Evolutionary conservation across 2,113 vertebrate genomes (phyloP), one percentile per base, ranked within the genome.

Genomic region (Zapornia atra): DNA sequence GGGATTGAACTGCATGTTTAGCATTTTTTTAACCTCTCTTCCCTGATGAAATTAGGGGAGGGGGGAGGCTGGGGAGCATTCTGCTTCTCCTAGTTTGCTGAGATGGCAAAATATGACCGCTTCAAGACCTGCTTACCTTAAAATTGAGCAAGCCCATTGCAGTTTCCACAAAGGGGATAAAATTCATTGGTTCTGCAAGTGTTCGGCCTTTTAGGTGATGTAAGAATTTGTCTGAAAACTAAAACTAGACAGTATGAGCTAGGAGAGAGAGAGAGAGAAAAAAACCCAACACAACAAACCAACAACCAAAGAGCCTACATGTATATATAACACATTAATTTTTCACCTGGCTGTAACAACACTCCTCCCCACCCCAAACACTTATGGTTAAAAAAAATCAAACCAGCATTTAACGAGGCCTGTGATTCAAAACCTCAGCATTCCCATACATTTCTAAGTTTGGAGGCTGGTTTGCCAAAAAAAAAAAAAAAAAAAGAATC

Each of bases 111-210:
- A 96, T 22, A 68, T 31, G 73, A 95, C 87, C 77, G 81, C 96
- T 92, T 94, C 42, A 92, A 86, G 75, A 85, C 81, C 86, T 93
- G 93, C 98, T 99, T 99, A 99, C 99, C 99, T 99, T 99, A 98
- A 99, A 99, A 98, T 99, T 99, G 97, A 99, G 99, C 97, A 99
- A 98, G 94, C 99, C 99, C 98, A 98, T 96, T 96, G 99, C 99
- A 57, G 99, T 99, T 98, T 99, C 99, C 98, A 99, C 99, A 98
- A 99, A 99, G 97, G 99, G 99, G 98, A 99, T 98, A 97, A 99
- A 98, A 98, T 99, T 98, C 96, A 99, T 97, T 96, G 99, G 99
- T 96, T 99, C 98, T 97, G 98, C 97, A 98, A 99, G 98, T 95
- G 98, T 96, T 97, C 98, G 98, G 97, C 98, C 99, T 98, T 99